Conservation (phyloP, 2,797 vertebrate species). For the Siniperca undulata region DNA sequence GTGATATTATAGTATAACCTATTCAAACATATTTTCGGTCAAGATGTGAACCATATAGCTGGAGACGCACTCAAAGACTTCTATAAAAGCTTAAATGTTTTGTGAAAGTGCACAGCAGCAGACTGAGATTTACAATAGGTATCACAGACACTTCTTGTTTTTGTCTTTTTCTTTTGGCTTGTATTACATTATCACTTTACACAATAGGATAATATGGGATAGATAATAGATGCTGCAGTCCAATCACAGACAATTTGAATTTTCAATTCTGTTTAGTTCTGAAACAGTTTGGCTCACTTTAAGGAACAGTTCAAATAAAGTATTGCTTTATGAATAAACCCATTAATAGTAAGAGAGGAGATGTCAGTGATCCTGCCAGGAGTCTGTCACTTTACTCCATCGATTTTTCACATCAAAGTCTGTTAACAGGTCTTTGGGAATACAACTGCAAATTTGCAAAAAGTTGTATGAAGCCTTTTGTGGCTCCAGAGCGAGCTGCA, state of each 20-base stretch:
- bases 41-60: not conserved
- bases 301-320: too few species aligned
- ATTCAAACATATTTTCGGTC: constrained; percentile 13
- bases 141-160: constrained; percentile 3
- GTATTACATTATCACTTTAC: not conserved
- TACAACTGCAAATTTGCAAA: not conserved
- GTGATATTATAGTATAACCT: constrained; percentile 5
- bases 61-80: not conserved
- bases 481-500: too few species aligned
- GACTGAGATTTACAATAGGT: not conserved
- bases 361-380: not conserved
- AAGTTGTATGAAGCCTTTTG: not conserved
- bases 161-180: not conserved
- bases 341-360: too few species aligned
- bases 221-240: not conserved
- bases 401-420: too few species aligned
- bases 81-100: constrained; percentile 2
- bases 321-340: too few species aligned
- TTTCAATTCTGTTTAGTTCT: too few species aligned
- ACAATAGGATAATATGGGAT: not conserved
- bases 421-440: too few species aligned
- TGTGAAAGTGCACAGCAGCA: constrained; percentile 5
- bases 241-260: too few species aligned
- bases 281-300: too few species aligned
- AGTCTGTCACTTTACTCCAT: too few species aligned